Evolutionary conservation across 2,797 vertebrate species (phyloP).

Genomic region (Argentina silus): DNA sequence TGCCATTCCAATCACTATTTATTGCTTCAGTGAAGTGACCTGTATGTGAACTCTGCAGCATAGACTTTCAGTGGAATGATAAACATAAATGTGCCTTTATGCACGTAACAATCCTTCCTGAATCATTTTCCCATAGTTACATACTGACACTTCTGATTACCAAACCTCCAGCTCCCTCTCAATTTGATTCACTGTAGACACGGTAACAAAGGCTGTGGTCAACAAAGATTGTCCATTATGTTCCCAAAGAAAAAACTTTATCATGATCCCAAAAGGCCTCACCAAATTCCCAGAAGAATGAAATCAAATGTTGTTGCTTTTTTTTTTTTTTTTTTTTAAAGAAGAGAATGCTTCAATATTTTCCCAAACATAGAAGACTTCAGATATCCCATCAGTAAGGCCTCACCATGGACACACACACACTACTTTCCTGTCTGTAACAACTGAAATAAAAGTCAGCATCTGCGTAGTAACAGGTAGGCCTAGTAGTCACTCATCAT

Average conservation of each 20-base stretch:
- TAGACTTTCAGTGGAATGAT: conserved; percentile 17
- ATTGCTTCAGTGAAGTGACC: conserved; percentile 23
- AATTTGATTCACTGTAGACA: neutral
- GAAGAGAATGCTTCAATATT: conserved; percentile 23
- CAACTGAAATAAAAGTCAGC: conserved; percentile 18
- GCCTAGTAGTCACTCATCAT: neutral
- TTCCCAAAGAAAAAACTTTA: conserved; percentile 21
- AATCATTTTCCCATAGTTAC: conserved; percentile 26
- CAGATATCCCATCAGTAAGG: conserved; percentile 39
- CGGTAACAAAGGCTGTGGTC: neutral
- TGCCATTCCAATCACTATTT: conserved; percentile 28
- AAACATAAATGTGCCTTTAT: conserved; percentile 28
- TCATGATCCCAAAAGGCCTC: conserved; percentile 11
- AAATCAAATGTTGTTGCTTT: conserved; percentile 6
- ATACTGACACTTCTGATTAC: conserved; percentile 1
- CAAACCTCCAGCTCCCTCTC: neutral
- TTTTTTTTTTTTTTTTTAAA: no score
- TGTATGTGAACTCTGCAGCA: conserved; percentile 31
- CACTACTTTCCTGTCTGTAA: conserved; percentile 5
- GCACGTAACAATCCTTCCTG: conserved; percentile 51
- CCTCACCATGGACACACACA: conserved; percentile 25
- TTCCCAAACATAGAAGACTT: neutral
- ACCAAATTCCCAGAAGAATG: conserved; percentile 21
- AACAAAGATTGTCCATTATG: conserved; percentile 47
- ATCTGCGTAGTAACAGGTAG: conserved; percentile 33